Evolutionary conservation across 2,113 vertebrate species (phyloP), one percentile per base, ranked within the genome.

Genomic region (Gallinago jamesoni): DNA sequence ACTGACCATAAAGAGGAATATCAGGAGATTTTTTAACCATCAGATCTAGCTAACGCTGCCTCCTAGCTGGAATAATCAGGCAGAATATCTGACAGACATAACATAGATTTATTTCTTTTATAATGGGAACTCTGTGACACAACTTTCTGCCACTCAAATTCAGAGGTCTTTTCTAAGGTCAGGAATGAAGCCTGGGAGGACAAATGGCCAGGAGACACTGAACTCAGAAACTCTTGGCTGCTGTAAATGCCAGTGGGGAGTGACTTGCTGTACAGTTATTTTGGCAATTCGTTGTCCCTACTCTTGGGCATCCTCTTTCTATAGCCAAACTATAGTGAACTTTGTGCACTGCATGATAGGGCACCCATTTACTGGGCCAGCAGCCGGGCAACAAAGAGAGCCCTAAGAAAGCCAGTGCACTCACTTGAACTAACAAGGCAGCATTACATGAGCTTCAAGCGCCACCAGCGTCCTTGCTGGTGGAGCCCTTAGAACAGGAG

Each of bases 161-260:
- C 62, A 68, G 66, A 89, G 43, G 24, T 50, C 77, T 93, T 79
- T 84, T 27, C 74, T 66, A 89, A 95, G 94, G 87, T 93, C 84
- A 90, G 64, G 62, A 87, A 50, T 1, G 17, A 83, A 30, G 33
- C 52, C 47, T 67, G 60, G 55, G 80, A 92, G 60, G 70, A 93
- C 89, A 87, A 97, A 91, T n/a, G 31, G 20, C 57, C 41, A 77
- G 35, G 78, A 93, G 70, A 80, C 63, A 87, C 35, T 43, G 78
- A 62, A 37, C 39, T 87, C 37, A 33, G 69, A 72, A 91, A 79
- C 84, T 68, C 67, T 59, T 95, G 91, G 91, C 91, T 84, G 70
- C 84, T 76, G 57, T 74, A 94, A 93, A 95, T 89, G 87, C 94
- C 94, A 93, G 23, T 12, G 10, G 75, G 55, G 57, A 94, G 37